A percentile compares a stretch with the other conserved stretches of the same genome.
Conservation (phyloP, 1,140 invertebrate genomes). For the Caenorhabditis briggsae region DNA sequence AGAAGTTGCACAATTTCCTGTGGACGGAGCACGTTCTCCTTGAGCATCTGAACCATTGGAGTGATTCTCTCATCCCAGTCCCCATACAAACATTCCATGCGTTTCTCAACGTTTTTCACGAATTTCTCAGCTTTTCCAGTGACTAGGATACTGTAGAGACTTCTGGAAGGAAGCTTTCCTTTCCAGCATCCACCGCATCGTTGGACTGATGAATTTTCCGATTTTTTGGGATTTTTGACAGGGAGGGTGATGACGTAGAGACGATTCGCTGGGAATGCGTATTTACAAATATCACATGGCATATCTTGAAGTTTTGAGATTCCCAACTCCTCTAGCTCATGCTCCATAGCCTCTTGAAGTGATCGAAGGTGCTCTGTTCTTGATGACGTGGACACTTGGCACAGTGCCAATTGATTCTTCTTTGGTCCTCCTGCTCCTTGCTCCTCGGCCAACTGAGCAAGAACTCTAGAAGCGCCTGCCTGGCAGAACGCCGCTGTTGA, state of each 20-base stretch:
- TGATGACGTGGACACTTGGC: too few relatives aligned
- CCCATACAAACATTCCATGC: slow-evolving; percentile 25
- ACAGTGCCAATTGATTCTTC: too few relatives aligned
- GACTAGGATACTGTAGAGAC: neutral
- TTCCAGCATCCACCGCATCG: neutral
- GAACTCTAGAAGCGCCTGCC: too few relatives aligned
- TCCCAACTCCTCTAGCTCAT: neutral
- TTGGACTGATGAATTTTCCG: neutral
- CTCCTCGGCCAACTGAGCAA: too few relatives aligned
- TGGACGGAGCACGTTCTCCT: neutral
- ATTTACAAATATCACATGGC: neutral
- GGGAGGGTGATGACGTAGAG: neutral
- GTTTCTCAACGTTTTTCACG: neutral
- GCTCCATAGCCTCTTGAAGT: slow-evolving; percentile 1
- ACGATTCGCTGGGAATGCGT: neutral
- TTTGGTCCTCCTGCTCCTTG: too few relatives aligned
- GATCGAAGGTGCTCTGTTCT: neutral
- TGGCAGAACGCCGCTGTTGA: too few relatives aligned
- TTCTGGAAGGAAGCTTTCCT: neutral
- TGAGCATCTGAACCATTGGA: slow-evolving; percentile 5
- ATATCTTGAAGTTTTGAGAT: neutral
- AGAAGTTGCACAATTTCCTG: slow-evolving; percentile 13
- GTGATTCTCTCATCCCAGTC: slow-evolving; percentile 14
- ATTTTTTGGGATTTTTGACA: neutral
- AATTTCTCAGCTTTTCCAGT: neutral